Conservation (phyloP, 1,140 invertebrate species). For the Himalopsyche phryganea region DNA sequence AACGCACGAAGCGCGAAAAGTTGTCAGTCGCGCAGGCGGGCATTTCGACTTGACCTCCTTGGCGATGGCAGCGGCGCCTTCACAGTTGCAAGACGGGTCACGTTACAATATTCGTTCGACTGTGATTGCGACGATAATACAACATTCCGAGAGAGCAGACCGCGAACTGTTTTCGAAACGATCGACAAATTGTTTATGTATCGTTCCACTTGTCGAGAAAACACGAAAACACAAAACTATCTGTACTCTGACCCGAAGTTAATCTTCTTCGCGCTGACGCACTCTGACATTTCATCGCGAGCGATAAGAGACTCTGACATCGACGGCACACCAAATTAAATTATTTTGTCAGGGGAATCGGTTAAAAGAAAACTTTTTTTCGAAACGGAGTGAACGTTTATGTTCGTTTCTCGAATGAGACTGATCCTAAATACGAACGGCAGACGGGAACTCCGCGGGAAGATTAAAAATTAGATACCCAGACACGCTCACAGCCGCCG, state of each 20-base stretch:
- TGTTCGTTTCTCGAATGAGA: too few relatives aligned
- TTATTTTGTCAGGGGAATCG: too few relatives aligned
- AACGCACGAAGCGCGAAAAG: constrained; percentile 50
- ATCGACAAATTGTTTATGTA: constrained; percentile 19
- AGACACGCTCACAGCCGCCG: too few relatives aligned
- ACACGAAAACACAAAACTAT: constrained; percentile 18
- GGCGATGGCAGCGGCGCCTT: too few relatives aligned
- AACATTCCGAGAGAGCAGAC: constrained; percentile 6
- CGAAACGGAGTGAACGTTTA: too few relatives aligned
- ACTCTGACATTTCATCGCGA: neutral
- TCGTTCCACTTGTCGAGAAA: constrained; percentile 16
- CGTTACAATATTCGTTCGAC: neutral
- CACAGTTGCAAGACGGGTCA: too few relatives aligned
- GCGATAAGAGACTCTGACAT: too few relatives aligned
- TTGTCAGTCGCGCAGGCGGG: constrained; percentile 64
- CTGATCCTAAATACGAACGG: too few relatives aligned
- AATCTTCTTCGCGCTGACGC: constrained; percentile 11
- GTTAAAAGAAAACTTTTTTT: too few relatives aligned
- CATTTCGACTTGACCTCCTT: constrained; percentile 44
- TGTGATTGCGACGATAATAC: neutral
- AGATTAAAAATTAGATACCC: too few relatives aligned
- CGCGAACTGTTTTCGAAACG: constrained; percentile 5
- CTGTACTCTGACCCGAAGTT: constrained; percentile 31
- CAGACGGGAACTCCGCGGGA: too few relatives aligned
- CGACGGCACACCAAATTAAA: too few relatives aligned